Evolutionary conservation across 1,140 invertebrate species (phyloP).

Genomic region (Diabrotica virgifera): DNA sequence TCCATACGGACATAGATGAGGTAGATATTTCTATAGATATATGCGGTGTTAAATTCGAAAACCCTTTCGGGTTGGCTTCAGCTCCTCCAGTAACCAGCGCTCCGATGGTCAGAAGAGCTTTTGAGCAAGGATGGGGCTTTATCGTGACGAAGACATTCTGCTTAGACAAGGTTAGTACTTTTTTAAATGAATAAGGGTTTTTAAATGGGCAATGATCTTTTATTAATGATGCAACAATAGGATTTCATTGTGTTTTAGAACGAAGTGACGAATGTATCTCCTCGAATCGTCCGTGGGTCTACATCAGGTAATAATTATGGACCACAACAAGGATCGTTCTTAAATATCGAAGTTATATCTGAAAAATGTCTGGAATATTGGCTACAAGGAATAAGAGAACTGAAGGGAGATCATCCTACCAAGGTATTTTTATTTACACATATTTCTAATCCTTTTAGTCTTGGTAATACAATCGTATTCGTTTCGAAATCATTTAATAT

Average conservation of each 20-base stretch:
- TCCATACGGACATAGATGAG: slow-evolving; percentile 88
- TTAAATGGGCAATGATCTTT: no score
- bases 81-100: slow-evolving; percentile 93
- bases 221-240: no score
- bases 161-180: slow-evolving; percentile 76
- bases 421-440: slow-evolving; percentile 54
- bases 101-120: slow-evolving; percentile 92
- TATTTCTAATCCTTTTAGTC: not conserved
- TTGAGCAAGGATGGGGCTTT: slow-evolving; percentile 96
- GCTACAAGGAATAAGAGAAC: slow-evolving; percentile 82
- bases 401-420: slow-evolving; percentile 80
- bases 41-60: slow-evolving; percentile 91
- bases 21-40: slow-evolving; percentile 91
- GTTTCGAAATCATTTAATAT: no score
- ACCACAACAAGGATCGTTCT: slow-evolving; percentile 90
- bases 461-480: no score
- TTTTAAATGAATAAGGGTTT: no score
- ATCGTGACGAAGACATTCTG: slow-evolving; percentile 95
- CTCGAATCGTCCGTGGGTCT: slow-evolving; percentile 89
- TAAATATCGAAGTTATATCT: slow-evolving; percentile 98
- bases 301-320: slow-evolving; percentile 90
- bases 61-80: slow-evolving; percentile 96
- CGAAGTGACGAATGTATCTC: slow-evolving; percentile 94
- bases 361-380: slow-evolving; percentile 95
- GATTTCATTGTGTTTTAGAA: slow-evolving; percentile 58